These are phyloP conservation scores for Dissostichus mawsoni DNA, from an alignment of 2,113 vertebrate species.

Conservation along the genomic window DNA sequence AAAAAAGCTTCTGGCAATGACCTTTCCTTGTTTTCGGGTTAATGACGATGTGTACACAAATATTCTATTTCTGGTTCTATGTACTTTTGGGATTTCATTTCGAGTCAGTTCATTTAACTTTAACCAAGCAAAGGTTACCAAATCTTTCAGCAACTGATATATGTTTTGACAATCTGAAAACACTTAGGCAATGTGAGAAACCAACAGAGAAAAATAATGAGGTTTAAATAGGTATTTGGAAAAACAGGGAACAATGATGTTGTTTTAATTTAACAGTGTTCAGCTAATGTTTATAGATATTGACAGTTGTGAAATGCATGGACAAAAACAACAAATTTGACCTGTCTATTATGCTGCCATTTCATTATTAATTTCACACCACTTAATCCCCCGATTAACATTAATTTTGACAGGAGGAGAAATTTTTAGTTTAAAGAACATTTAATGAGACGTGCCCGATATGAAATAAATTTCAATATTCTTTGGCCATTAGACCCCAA, in stretches of 20 bases:
- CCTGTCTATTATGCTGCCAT: background rate
- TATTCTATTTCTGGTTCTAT: background rate
- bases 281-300: background rate
- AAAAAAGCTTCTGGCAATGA: constrained; percentile 29
- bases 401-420: background rate
- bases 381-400: background rate
- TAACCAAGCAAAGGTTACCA: background rate
- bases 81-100: constrained; percentile 9
- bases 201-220: background rate
- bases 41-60: background rate
- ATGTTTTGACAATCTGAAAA: background rate
- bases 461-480: too few relatives aligned
- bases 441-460: too few relatives aligned
- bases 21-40: constrained; percentile 30
- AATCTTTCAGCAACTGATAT: background rate
- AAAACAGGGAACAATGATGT: background rate
- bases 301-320: background rate
- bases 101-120: constrained; percentile 6
- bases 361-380: background rate
- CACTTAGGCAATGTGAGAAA: background rate
- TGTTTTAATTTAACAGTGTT: background rate
- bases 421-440: too few relatives aligned
- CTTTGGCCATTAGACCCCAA: too few relatives aligned
- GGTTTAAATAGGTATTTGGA: too few relatives aligned
- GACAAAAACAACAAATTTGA: background rate